phyloP scores from a whole-genome alignment of 2,797 vertebrate genomes.

The Huso huso region DNA sequence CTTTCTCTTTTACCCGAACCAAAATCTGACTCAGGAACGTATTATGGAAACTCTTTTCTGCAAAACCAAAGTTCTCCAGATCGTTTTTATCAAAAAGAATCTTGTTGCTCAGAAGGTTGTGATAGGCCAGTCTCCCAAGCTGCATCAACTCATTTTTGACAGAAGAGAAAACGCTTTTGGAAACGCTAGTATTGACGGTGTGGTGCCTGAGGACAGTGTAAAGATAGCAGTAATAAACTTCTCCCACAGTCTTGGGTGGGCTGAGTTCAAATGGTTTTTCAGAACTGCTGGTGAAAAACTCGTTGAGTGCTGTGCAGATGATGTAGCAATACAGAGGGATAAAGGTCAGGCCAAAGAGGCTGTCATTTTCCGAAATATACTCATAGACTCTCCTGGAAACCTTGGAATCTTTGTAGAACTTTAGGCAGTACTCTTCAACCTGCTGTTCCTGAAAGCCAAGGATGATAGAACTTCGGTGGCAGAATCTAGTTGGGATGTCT shows the following conservation, averaged over 20 bases:
- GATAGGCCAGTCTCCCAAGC: slow-evolving; percentile 48
- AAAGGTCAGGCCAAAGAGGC: slow-evolving; percentile 49
- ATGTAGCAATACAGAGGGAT: slow-evolving; percentile 62
- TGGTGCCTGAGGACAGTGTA: slow-evolving; percentile 50
- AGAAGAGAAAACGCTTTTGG: slow-evolving; percentile 33
- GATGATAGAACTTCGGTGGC: slow-evolving; percentile 48
- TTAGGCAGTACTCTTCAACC: slow-evolving; percentile 46
- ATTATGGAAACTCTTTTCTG: slow-evolving; percentile 36
- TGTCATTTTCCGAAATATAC: slow-evolving; percentile 48
- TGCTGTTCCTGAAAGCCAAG: slow-evolving; percentile 53
- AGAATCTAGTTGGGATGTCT: slow-evolving; percentile 38
- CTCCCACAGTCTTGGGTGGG: slow-evolving; percentile 50
- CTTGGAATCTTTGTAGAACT: slow-evolving; percentile 42
- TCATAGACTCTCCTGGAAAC: slow-evolving; percentile 40
- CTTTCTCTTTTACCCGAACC: slow-evolving; percentile 33
- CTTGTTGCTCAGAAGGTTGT: slow-evolving; percentile 44
- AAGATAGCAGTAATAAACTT: slow-evolving; percentile 52
- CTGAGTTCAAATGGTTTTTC: slow-evolving; percentile 24
- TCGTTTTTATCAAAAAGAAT: slow-evolving; percentile 43
- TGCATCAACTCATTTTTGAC: slow-evolving; percentile 38
- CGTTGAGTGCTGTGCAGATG: slow-evolving; percentile 48
- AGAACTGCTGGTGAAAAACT: slow-evolving; percentile 38
- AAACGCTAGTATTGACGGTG: slow-evolving; percentile 28
- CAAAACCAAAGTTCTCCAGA: slow-evolving; percentile 36
- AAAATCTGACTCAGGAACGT: slow-evolving; percentile 49